Conservation (phyloP, 2,113 vertebrate species). For the Tragelaphus strepsiceros region DNA sequence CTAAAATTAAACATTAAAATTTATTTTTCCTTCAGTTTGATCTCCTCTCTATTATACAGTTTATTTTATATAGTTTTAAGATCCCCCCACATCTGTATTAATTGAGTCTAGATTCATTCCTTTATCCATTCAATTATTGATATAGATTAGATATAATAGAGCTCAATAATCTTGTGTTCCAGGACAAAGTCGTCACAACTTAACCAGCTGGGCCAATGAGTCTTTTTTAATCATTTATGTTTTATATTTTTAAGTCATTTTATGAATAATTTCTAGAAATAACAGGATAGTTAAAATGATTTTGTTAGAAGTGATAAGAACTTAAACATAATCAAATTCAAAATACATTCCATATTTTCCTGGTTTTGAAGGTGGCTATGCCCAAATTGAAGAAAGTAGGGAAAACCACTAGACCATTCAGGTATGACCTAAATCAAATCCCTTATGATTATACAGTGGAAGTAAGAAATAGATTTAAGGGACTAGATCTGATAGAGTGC, state of each 20-base stretch:
- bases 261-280: not conserved
- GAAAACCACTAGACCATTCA: no score
- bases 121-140: not conserved
- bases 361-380: not conserved
- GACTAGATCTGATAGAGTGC: no score
- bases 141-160: not conserved
- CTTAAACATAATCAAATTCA: not conserved
- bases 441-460: no score
- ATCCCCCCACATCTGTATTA: not conserved
- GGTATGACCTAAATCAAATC: no score
- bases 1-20: not conserved
- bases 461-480: no score
- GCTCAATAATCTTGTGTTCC: not conserved
- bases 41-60: not conserved
- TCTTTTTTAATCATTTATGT: not conserved
- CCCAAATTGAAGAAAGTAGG: no score
- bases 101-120: not conserved
- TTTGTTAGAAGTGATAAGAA: constrained; percentile 3
- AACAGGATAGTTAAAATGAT: not conserved
- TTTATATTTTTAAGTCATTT: not conserved
- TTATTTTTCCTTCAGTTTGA: not conserved
- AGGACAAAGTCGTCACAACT: not conserved
- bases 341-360: not conserved
- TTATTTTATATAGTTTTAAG: not conserved
- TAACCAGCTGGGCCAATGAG: not conserved